Percentiles rank a stretch among this genome's conserved stretches.
Evolutionary conservation across 2,113 vertebrate species (phyloP).

Genomic region (Pipra filicauda): DNA sequence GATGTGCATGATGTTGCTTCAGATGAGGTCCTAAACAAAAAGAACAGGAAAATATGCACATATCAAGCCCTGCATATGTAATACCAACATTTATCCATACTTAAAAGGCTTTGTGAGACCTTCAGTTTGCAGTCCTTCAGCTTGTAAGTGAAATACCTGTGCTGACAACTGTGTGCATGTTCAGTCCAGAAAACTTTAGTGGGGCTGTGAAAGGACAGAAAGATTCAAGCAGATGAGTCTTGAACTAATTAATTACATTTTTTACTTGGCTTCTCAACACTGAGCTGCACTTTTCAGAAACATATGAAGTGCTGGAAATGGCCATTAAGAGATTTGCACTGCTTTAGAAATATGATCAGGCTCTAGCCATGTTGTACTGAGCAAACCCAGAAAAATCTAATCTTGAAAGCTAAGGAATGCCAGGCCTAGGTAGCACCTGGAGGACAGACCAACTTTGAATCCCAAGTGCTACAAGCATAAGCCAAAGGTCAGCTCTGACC

Average conservation of each 20-base stretch:
- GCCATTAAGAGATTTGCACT: background rate
- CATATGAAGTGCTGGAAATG: background rate
- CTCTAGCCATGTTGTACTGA: background rate
- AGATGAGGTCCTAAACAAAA: constrained; percentile 79
- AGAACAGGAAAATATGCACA: background rate
- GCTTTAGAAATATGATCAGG: background rate
- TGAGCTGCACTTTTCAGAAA: background rate
- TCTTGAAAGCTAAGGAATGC: background rate
- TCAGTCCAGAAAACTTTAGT: background rate
- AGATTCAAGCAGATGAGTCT: background rate
- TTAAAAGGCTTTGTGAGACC: background rate
- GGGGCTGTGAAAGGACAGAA: background rate
- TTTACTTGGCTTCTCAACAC: background rate
- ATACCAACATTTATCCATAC: background rate
- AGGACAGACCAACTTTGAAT: background rate
- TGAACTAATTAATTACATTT: background rate
- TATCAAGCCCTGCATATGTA: background rate
- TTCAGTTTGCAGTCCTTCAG: background rate
- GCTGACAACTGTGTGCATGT: background rate
- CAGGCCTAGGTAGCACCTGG: background rate
- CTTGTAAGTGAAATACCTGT: background rate
- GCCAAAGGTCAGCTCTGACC: background rate
- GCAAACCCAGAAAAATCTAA: background rate
- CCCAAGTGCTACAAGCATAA: background rate
- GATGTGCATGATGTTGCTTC: constrained; percentile 84